These are phyloP conservation scores for Drosophila phalerata DNA, from an alignment of 2,888 invertebrate genomes.

Conservation along the genomic window DNA sequence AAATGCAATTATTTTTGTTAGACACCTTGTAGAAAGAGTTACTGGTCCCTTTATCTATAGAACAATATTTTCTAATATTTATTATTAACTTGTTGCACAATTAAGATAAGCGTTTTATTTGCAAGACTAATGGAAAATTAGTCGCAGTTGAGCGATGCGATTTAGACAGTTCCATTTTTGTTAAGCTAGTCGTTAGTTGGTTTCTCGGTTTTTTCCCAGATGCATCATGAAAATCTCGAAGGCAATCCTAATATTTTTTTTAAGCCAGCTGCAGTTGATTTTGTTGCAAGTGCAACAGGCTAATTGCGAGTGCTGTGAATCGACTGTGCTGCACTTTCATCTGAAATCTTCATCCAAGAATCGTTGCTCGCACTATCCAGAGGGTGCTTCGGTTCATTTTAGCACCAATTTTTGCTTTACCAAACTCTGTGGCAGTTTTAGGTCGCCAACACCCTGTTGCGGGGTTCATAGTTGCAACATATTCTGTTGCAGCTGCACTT, in stretches of 20 bases:
- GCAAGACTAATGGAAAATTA: neutral
- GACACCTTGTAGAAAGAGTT: neutral
- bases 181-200: neutral
- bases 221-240: neutral
- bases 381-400: neutral
- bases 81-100: neutral
- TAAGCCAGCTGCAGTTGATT: neutral
- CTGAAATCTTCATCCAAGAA: neutral
- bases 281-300: neutral
- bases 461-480: neutral
- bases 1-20: neutral
- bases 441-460: slow-evolving; percentile 1
- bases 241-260: neutral
- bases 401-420: neutral
- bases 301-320: neutral
- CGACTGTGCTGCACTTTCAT: neutral
- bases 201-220: neutral
- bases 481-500: slow-evolving; percentile 5
- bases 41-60: neutral
- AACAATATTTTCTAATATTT: neutral
- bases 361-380: neutral
- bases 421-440: neutral
- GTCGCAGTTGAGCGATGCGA: neutral
- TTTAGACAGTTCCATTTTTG: neutral
- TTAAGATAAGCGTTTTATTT: neutral